Conservation (phyloP, 2,113 vertebrate species). For the Rhinolophus sinicus region DNA sequence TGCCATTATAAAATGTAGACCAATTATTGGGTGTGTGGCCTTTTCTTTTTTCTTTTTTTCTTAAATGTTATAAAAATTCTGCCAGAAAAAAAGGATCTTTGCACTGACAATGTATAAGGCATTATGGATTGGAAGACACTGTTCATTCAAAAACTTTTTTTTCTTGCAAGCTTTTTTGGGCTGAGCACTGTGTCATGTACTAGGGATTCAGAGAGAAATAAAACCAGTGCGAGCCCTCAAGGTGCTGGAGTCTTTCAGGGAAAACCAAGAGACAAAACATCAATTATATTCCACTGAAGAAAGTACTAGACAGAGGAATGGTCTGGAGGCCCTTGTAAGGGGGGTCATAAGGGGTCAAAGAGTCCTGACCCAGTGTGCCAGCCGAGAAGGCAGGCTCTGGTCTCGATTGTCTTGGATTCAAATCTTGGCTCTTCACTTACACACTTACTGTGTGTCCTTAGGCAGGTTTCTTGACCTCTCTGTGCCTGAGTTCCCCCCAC, state of each 20-base stretch:
- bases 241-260: neutral
- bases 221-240: neutral
- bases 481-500: neutral
- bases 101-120: neutral
- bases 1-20: slow-evolving; percentile 42
- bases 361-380: neutral
- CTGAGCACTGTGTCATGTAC: neutral
- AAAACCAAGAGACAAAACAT: neutral
- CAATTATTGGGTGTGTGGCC: slow-evolving; percentile 29
- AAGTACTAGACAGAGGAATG: neutral
- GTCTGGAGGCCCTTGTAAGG: no score
- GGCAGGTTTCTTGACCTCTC: neutral
- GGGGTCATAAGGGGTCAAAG: rapidly evolving
- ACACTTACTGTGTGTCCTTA: neutral
- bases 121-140: neutral
- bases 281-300: neutral
- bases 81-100: slow-evolving; percentile 13
- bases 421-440: neutral
- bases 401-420: neutral
- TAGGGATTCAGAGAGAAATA: neutral
- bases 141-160: neutral
- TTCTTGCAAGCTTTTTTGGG: neutral
- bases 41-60: neutral
- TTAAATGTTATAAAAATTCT: neutral
- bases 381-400: neutral